Conservation (phyloP, 2,888 invertebrate genomes). For the Ypsolopha sequella region DNA sequence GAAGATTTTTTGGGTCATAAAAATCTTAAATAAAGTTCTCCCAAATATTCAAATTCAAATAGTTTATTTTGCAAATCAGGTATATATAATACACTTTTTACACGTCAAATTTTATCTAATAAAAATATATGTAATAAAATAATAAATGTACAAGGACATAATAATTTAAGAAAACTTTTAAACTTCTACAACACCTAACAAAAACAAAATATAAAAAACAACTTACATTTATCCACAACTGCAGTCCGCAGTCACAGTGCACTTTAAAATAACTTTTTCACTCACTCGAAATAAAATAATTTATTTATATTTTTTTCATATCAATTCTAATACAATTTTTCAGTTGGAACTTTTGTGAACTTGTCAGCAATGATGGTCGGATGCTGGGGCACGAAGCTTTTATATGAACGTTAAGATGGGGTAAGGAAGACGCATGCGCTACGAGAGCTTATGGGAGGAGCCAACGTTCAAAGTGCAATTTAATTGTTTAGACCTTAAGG, state of each 20-base stretch:
- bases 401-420: slow-evolving; percentile 1
- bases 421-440: slow-evolving; percentile 33
- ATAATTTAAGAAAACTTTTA: background rate
- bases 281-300: slow-evolving; percentile 5
- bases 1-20: too few relatives aligned
- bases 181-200: too few relatives aligned
- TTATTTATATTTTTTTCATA: background rate
- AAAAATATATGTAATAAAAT: too few relatives aligned
- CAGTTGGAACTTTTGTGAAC: slow-evolving; percentile 14
- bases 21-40: too few relatives aligned
- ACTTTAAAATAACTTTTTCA: slow-evolving; percentile 30
- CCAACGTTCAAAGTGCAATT: background rate
- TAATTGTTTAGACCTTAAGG: too few relatives aligned
- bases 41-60: too few relatives aligned
- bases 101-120: too few relatives aligned
- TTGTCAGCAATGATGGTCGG: slow-evolving; percentile 42
- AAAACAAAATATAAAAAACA: background rate
- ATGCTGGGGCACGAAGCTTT: slow-evolving; percentile 7
- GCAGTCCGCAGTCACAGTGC: slow-evolving; percentile 15
- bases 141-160: too few relatives aligned
- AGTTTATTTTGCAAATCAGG: too few relatives aligned
- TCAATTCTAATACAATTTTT: background rate
- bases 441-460: background rate
- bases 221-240: background rate
- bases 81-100: too few relatives aligned